These are phyloP conservation scores for Regulus satrapa DNA, from an alignment of 2,113 vertebrate species.

Conservation along the genomic window DNA sequence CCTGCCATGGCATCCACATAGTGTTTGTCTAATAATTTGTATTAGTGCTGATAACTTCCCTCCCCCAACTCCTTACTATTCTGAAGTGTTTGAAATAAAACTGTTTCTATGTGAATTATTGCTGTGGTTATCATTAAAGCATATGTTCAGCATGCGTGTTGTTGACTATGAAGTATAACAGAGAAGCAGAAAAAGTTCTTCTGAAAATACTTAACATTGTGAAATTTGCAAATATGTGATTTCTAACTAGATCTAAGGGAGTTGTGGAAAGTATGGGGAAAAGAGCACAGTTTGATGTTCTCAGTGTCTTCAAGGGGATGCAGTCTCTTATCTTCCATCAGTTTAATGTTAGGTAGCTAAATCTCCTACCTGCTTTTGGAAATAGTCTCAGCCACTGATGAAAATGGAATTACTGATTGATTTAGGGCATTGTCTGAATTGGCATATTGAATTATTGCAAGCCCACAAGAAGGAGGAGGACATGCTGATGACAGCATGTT, in stretches of 20 bases:
- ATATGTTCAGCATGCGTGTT: not conserved
- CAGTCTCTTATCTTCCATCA: not conserved
- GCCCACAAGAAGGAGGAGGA: not conserved
- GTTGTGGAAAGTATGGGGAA: not conserved
- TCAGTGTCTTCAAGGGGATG: not conserved
- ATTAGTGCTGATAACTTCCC: conserved; percentile 45
- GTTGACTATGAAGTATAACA: not conserved
- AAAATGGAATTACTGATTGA: not conserved
- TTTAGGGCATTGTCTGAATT: not conserved
- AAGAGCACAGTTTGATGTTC: not conserved
- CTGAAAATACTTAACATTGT: not conserved
- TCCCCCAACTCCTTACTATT: conserved; percentile 23
- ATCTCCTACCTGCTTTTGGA: not conserved
- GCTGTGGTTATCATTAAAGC: not conserved
- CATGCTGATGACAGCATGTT: not conserved
- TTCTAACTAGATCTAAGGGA: not conserved
- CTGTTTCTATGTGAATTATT: not conserved
- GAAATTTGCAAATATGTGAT: not conserved
- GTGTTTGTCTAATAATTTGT: conserved; percentile 64
- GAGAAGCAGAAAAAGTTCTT: not conserved
- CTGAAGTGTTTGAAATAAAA: conserved; percentile 30
- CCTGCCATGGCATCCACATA: conserved; percentile 52
- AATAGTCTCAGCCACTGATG: not conserved
- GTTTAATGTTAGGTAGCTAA: not conserved
- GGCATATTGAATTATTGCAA: not conserved